A percentile compares a stretch with the other conserved stretches of the same genome.
These are phyloP conservation scores for Lycocerus yunnanus DNA, from an alignment of 2,888 invertebrate genomes.

Conservation along the genomic window DNA sequence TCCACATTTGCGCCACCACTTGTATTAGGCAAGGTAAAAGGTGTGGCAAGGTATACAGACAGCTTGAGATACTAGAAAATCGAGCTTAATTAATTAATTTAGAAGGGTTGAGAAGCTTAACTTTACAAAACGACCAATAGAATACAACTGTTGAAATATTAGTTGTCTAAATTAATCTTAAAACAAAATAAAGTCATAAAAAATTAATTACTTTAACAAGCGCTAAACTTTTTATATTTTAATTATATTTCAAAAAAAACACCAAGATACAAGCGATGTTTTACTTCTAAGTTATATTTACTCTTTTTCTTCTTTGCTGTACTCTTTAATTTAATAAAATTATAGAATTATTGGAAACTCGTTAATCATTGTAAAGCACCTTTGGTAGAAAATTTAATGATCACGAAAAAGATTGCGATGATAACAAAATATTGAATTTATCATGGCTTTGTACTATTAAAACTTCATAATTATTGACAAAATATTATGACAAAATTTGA, in stretches of 20 bases:
- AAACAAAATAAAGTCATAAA: background rate
- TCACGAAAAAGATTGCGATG: background rate
- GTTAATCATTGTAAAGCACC: background rate
- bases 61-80: background rate
- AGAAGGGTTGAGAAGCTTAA: constrained; percentile 1
- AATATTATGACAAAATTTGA: constrained; percentile 10
- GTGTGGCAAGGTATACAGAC: background rate
- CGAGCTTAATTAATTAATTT: background rate
- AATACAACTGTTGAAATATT: background rate
- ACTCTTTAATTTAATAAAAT: background rate
- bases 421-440: background rate
- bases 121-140: constrained; percentile 3
- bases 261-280: background rate
- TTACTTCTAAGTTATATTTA: background rate
- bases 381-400: background rate
- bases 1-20: background rate
- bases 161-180: constrained; percentile 5
- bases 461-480: constrained; percentile 5
- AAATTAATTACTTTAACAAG: background rate
- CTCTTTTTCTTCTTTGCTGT: background rate
- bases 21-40: background rate
- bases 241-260: background rate
- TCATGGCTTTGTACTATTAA: background rate
- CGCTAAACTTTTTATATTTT: background rate
- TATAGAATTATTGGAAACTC: background rate